Evolutionary conservation across 2,113 vertebrate species (phyloP), one percentile per base, ranked within the genome.

Genomic region (Arvicanthis niloticus): DNA sequence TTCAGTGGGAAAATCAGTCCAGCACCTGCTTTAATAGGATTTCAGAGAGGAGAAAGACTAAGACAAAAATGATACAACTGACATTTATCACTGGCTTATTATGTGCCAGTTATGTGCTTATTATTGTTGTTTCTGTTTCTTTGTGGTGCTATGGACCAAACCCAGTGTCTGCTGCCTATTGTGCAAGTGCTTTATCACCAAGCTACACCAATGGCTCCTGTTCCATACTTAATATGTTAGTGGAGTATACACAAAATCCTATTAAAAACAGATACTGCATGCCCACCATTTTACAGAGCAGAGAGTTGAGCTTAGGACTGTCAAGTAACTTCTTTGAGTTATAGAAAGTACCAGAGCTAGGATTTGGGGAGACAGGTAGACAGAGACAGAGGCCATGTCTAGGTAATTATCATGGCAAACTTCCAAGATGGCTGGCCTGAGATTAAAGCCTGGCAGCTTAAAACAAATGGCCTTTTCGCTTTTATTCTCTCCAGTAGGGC

Each of bases 1-100:
- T 34, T 70, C 82, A 80, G 2, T 0, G 42, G 75, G 88, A 91
- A 93, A 76, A 40, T 68, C 95, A 91, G 88, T 95, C 40, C 51
- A 77, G 65, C 4, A 53, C 37, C 89, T 86, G 62, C 67, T 91
- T 84, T 78, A 88, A 65, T 0, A 5, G 37, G 15, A 82, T 21
- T 31, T 8, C 7, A 4, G 82, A 51, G 11, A 86, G 81, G 81
- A n/a, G 91, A 80, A 95, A 95, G 65, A 73, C 26, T 31, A 60
- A 87, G 17, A 34, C 6, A 65, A 73, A 72, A 12, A 56, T 53
- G 37, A 29, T 15, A 37, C 11, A n/a, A n/a, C 31, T 72, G 40
- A 73, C 48, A 48, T 26, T 81, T 76, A 76, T 3, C 42, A 68
- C 60, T 40, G 82, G 48, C 48, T 78, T 88, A 31, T 21, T 45